phyloP scores from a whole-genome alignment of 2,797 vertebrate genomes.

The Buphagus erythrorhynchus region DNA sequence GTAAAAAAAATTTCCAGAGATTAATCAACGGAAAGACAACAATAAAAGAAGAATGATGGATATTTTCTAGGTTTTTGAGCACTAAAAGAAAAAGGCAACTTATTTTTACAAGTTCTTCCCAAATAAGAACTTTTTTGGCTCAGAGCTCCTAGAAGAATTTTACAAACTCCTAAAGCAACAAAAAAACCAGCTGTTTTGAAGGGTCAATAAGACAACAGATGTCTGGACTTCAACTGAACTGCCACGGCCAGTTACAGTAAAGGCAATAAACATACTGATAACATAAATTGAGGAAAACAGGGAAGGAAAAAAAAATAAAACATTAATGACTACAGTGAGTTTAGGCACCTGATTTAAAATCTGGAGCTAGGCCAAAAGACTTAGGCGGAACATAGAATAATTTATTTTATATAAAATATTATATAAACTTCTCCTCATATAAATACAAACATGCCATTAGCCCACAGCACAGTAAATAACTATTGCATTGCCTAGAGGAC shows the following conservation, averaged over 20 bases:
- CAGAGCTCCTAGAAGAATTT: background rate
- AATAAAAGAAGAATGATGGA: background rate
- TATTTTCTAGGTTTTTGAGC: background rate
- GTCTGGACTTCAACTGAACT: background rate
- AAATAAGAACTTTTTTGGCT: background rate
- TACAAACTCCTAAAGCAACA: background rate
- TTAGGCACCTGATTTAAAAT: background rate
- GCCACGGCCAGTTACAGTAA: background rate
- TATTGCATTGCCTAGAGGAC: background rate
- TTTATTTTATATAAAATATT: background rate
- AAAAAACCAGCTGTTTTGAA: background rate
- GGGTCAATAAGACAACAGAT: background rate
- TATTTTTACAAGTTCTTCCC: background rate
- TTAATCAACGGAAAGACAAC: background rate
- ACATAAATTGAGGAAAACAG: rapidly evolving
- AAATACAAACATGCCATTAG: background rate
- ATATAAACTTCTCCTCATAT: background rate
- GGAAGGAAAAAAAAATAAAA: background rate
- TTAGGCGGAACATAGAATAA: background rate
- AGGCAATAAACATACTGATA: background rate
- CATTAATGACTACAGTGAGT: background rate
- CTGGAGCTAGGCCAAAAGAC: background rate
- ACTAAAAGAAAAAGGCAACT: background rate
- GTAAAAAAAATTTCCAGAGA: background rate
- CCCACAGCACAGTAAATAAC: background rate